phyloP scores from a whole-genome alignment of 1,140 invertebrate species.

The Bombus breviceps region DNA sequence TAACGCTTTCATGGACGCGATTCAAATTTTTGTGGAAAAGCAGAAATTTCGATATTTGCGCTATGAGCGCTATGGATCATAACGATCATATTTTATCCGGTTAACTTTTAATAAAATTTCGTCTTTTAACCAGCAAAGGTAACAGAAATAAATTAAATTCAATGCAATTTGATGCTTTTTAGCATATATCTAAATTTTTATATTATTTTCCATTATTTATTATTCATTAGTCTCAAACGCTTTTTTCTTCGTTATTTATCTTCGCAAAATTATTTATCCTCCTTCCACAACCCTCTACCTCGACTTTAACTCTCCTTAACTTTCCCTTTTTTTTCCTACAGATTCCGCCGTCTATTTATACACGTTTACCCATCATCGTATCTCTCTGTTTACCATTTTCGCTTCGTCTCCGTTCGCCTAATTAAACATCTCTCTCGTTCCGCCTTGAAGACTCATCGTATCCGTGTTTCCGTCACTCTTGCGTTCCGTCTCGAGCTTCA shows the following conservation, averaged over 20 bases:
- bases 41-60: background rate
- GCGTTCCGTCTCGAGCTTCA: conserved; percentile 36
- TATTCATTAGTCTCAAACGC: background rate
- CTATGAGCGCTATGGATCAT: too few species aligned
- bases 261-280: conserved; percentile 12
- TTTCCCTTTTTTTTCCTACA: background rate
- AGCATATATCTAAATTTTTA: background rate
- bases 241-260: background rate
- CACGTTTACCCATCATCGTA: conserved; percentile 31
- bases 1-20: background rate
- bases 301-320: background rate
- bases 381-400: conserved; percentile 25
- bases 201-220: background rate
- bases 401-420: conserved; percentile 21
- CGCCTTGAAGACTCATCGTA: background rate
- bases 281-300: background rate
- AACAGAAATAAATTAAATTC: background rate
- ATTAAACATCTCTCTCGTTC: background rate
- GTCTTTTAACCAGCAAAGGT: background rate
- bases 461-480: conserved; percentile 19
- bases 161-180: background rate
- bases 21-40: background rate
- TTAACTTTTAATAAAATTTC: background rate
- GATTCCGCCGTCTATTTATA: conserved; percentile 4
- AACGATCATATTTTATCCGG: background rate